These are phyloP conservation scores for Ormyrus rosae DNA, from an alignment of 2,888 invertebrate species.

Conservation along the genomic window DNA sequence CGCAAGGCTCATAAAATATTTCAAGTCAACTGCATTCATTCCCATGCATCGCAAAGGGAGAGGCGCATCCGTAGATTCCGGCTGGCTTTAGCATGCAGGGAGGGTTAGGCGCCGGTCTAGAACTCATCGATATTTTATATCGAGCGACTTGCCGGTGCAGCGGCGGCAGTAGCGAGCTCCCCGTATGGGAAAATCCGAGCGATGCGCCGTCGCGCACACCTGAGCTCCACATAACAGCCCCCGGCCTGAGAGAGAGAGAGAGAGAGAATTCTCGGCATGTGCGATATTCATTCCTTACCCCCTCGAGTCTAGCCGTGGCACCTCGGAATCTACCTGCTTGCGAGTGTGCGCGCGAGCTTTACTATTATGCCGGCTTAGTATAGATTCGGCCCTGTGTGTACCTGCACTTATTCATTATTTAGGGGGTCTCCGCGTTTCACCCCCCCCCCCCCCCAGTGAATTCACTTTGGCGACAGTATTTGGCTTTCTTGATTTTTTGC, in stretches of 20 bases:
- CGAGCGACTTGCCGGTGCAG: conserved; percentile 7
- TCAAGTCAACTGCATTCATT: background rate
- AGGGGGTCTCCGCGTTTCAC: background rate
- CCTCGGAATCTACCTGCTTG: conserved; percentile 23
- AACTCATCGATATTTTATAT: conserved; percentile 47
- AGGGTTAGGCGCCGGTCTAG: background rate
- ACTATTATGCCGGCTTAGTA: no score
- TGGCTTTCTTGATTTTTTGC: background rate
- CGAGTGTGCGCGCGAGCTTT: background rate
- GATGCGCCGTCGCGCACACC: conserved; percentile 26
- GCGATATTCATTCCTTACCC: conserved; percentile 43
- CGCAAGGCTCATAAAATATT: conserved; percentile 4
- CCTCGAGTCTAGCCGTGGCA: conserved; percentile 10
- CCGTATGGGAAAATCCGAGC: conserved; percentile 33
- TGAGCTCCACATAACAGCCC: conserved; percentile 18
- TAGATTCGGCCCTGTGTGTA: no score
- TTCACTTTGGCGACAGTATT: conserved; percentile 28
- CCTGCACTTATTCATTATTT: conserved; percentile 46
- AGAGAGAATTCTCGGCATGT: background rate
- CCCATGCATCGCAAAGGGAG: no score
- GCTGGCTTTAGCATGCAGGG: background rate
- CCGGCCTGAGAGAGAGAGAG: background rate
- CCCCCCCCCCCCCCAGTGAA: background rate
- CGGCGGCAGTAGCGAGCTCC: background rate
- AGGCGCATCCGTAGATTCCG: background rate